Percentiles rank a stretch among this genome's conserved stretches.
phyloP scores from a whole-genome alignment of 2,888 invertebrate species.

The Phasia obesa region DNA sequence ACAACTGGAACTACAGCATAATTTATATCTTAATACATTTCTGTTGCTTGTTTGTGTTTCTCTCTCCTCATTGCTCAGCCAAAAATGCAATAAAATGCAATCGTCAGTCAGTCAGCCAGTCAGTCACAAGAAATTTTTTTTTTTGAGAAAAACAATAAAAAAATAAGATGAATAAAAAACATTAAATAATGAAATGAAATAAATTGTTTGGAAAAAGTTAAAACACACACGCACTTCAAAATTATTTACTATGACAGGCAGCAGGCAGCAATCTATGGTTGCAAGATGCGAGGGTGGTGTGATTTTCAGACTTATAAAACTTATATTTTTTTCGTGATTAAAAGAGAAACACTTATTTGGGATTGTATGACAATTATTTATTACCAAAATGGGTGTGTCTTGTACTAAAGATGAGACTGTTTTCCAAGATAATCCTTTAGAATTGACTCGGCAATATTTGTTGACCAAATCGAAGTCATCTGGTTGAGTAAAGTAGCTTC shows the following conservation, averaged over 20 bases:
- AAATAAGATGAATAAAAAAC: constrained; percentile 3
- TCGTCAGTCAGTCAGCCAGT: constrained; percentile 8
- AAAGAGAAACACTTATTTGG: no score
- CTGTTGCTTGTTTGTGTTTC: neutral
- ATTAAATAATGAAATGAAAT: constrained; percentile 26
- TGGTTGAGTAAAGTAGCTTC: no score
- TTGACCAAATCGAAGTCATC: no score
- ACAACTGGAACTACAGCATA: constrained; percentile 6
- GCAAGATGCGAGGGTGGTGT: constrained; percentile 15
- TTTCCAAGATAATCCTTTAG: no score
- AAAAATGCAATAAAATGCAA: constrained; percentile 45
- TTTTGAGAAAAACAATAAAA: neutral
- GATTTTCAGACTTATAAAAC: no score
- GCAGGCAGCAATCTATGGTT: constrained; percentile 11
- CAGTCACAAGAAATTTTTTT: constrained; percentile 14
- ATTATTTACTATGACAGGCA: constrained; percentile 29
- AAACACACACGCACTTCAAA: constrained; percentile 13
- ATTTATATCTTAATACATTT: constrained; percentile 40
- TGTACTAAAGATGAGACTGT: no score
- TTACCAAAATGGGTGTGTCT: no score
- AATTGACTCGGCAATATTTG: no score
- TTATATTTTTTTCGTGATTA: no score
- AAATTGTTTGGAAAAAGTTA: constrained; percentile 27
- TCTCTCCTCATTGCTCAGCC: constrained; percentile 15
- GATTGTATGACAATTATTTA: no score